Evolutionary conservation across 2,888 invertebrate genomes (phyloP), one percentile per base, ranked within the genome.

Genomic region (Agrilus biguttatus): DNA sequence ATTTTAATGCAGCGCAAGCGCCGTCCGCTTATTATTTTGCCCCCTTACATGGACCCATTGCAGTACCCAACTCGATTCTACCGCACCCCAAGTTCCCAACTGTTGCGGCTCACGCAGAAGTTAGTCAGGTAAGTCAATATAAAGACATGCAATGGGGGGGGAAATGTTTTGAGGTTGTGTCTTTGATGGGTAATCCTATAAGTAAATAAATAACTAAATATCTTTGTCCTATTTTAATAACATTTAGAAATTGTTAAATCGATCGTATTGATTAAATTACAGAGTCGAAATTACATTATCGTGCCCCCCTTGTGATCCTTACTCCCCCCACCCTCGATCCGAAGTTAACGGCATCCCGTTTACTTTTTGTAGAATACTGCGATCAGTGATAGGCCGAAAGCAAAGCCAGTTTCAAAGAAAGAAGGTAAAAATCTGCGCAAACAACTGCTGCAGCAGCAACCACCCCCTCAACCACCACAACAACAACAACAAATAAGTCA

Each of bases 351-450:
- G 10, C 8, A 10, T 10, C 28, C 28, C 28, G 28, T 28, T 28
- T 28, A 28, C 28, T 44, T 42, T 45, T 45, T 51, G 39, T 68
- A 80, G 69, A 78, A 75, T 58, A 83, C 82, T 45, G 81, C 84
- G 49, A 83, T 86, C 55, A 83, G 83, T 68, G 87, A 88, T 67
- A 77, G 87, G 55, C 84, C 85, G 45, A 86, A 85, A 66, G 85
- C 81, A 37, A 88, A 86, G 66, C 80, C 84, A 36, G 78, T 78
- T 41, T 78, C 82, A 40, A 84, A 87, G 62, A 86, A 85, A 63
- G 85, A 83, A 61, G 77, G 80, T 40, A 85, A 85, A 65, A 79
- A 77, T 59, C 70, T 76, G 47, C 74, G 81, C 53, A 83, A 83
- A 54, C 69, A 69, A 51, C 63, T 64, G 44, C 67, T 66, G 49